Evolutionary conservation across 2,797 vertebrate genomes (phyloP).

Genomic region (Chrysocyon brachyurus): DNA sequence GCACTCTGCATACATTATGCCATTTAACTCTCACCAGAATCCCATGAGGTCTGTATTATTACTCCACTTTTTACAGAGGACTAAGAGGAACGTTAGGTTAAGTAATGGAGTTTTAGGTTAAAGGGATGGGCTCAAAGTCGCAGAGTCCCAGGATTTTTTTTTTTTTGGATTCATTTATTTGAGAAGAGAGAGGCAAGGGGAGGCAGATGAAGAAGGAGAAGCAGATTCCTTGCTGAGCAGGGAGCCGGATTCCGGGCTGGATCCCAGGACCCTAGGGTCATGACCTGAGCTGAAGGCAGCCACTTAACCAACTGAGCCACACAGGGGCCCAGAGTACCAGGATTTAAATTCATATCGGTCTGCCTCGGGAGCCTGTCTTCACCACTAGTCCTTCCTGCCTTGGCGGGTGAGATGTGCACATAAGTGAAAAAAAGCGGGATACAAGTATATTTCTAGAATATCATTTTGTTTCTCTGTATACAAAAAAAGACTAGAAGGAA

Average conservation of each 20-base stretch:
- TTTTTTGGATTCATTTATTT: too few relatives aligned
- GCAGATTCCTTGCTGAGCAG: too few relatives aligned
- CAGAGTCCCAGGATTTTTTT: not conserved
- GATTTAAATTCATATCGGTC: not conserved
- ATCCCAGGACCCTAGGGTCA: too few relatives aligned
- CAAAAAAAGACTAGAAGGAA: constrained; percentile 34
- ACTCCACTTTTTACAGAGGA: not conserved
- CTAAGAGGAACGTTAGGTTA: constrained; percentile 32
- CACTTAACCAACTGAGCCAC: too few relatives aligned
- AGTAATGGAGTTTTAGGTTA: constrained; percentile 39
- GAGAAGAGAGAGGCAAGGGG: too few relatives aligned
- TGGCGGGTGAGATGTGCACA: not conserved
- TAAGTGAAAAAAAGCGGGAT: not conserved
- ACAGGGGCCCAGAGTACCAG: not conserved
- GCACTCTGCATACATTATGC: not conserved
- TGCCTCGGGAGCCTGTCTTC: not conserved
- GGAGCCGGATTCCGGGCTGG: too few relatives aligned
- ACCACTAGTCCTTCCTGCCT: not conserved
- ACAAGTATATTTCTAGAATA: not conserved
- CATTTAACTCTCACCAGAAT: constrained; percentile 42
- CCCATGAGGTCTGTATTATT: constrained; percentile 16
- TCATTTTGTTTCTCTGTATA: not conserved
- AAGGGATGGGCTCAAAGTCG: not conserved
- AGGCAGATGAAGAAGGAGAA: too few relatives aligned
- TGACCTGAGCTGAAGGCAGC: too few relatives aligned